Conservation (phyloP, 2,888 invertebrate genomes). For the Mythimna lalbum region DNA sequence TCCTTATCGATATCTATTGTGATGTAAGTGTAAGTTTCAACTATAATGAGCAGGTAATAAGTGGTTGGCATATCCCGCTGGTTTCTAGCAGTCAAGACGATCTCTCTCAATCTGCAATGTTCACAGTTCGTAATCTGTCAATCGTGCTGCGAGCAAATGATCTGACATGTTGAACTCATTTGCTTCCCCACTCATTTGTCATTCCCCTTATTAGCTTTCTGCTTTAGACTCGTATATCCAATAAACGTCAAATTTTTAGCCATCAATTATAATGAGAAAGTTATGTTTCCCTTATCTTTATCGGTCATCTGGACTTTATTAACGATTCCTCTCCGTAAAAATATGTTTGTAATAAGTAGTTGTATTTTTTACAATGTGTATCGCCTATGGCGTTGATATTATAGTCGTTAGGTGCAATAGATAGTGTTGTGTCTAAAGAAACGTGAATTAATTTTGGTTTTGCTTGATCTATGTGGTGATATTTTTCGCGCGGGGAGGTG, state of each 20-base stretch:
- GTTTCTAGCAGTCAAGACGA: conserved; percentile 27
- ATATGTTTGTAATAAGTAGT: conserved; percentile 57
- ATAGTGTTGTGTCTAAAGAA: conserved; percentile 31
- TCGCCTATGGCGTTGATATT: conserved; percentile 49
- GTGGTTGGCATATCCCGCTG: conserved; percentile 24
- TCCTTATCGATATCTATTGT: conserved; percentile 34
- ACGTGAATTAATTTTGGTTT: conserved; percentile 48
- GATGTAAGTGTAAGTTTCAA: conserved; percentile 9
- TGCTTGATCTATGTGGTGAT: conserved; percentile 48
- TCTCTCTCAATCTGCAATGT: conserved; percentile 22
- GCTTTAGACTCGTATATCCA: conserved; percentile 10
- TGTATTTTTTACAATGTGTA: conserved; percentile 38
- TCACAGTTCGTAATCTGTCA: conserved; percentile 52
- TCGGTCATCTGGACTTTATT: conserved; percentile 63
- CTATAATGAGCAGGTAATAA: conserved; percentile 29
- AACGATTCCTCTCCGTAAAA: conserved; percentile 56
- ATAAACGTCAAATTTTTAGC: conserved; percentile 51
- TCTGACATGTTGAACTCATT: conserved; percentile 48
- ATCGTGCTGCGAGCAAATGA: conserved; percentile 52
- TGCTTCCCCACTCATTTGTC: conserved; percentile 46
- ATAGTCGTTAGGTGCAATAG: conserved; percentile 44
- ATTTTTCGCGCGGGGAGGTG: conserved; percentile 53
- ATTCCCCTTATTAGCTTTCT: conserved; percentile 36
- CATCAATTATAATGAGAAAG: conserved; percentile 65
- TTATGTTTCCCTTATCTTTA: conserved; percentile 56